Base-by-base conservation (phyloP, 1,140 invertebrate species). In the Oscheius sp. region DNA sequence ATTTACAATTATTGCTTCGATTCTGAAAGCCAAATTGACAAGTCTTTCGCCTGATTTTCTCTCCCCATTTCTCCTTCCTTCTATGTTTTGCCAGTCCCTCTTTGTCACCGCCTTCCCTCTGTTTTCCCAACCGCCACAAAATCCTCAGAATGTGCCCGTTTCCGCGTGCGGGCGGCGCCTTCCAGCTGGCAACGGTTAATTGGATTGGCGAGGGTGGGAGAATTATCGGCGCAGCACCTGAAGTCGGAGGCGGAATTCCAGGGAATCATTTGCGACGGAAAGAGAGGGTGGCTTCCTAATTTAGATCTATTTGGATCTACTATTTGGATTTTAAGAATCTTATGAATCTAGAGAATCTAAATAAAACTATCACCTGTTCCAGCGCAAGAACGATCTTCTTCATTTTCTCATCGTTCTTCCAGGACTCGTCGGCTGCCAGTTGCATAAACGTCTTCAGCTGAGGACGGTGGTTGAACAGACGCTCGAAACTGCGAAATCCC, bases 401-500 rank as follows among this genome's bases (percentile, higher is more conserved):
- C 7, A 55, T 55, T 23, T 23, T 55, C 23, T 55, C 49, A 23
- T 55, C 28, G 15, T 7, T 55, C 23, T 23, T 55, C 49, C 49
- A 55, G 4, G 7, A 20, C 49, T 55, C 49, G 4, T 55, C 49
- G 7, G 49, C 7, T 4, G 49, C 15, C 4, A 55, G 49, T 26
- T 23, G 7, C 23, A 55, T 7, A 23, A 26, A 15, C 7, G 23
- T 23, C 49, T 20, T 13, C 49, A 55, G 23, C 7, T 7, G 23
- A 7, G 49, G 49, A 7, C 49, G 49, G 23, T 55, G 23, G 23
- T 23, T 55, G 49, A 55, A 13, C 49, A 55, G 49, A 20, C 49
- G 15, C 49, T 55, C 49, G 23, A 55, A 55, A 55, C 15, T 4
- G 15, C 49, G 49, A 55, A 55, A 55, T 55, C 49, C 49, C 49